Evolutionary conservation across 1,140 invertebrate species (phyloP).

Genomic region (Achatina immaculata): DNA sequence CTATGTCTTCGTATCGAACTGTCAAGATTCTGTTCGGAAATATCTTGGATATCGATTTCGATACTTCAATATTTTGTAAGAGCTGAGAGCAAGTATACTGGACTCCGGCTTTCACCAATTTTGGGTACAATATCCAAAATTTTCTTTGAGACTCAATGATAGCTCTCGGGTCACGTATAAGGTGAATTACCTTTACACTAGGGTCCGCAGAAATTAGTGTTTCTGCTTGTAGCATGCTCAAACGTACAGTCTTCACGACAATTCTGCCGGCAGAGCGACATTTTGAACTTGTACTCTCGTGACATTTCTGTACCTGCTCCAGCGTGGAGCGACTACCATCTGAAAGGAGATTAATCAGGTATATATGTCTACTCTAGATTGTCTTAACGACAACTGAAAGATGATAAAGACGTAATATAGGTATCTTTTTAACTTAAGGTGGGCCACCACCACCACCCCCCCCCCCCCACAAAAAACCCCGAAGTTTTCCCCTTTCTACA

Average conservation of each 20-base stretch:
- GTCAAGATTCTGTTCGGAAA: conserved; percentile 33
- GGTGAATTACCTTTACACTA: conserved; percentile 37
- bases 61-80: conserved; percentile 3
- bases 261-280: background rate
- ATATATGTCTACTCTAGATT: too few relatives aligned
- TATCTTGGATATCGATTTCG: background rate
- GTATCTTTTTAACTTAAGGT: too few relatives aligned
- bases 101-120: background rate
- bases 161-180: conserved; percentile 45
- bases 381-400: too few relatives aligned
- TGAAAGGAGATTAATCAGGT: too few relatives aligned
- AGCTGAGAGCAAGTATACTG: conserved; percentile 22
- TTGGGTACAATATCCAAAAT: background rate
- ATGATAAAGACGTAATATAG: too few relatives aligned
- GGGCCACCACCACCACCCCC: too few relatives aligned
- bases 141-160: background rate
- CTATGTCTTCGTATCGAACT: conserved; percentile 43
- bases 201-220: background rate
- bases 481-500: too few relatives aligned
- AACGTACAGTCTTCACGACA: background rate
- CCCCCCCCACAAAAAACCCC: too few relatives aligned
- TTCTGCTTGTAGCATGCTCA: conserved; percentile 15
- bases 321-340: too few relatives aligned
- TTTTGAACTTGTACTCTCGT: background rate
- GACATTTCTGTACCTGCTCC: background rate